Conservation (phyloP, 2,888 invertebrate species). For the Amiota mariae region DNA sequence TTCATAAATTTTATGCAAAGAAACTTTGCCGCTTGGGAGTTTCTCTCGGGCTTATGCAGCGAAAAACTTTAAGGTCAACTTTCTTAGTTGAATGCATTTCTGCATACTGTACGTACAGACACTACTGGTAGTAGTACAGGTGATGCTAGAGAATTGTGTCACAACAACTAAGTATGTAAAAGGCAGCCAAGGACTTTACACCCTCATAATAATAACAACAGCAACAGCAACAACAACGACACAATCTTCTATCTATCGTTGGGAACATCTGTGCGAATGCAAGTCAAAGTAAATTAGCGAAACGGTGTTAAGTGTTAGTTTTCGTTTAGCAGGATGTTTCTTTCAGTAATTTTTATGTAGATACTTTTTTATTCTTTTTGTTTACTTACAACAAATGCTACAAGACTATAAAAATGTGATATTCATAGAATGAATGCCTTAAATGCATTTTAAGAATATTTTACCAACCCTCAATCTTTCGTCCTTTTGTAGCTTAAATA, state of each 20-base stretch:
- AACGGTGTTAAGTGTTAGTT: slow-evolving; percentile 50
- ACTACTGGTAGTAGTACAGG: neutral
- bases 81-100: slow-evolving; percentile 32
- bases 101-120: neutral
- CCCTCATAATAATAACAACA: too few species aligned
- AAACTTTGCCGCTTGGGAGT: neutral
- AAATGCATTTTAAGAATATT: neutral
- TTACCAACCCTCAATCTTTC: neutral
- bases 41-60: slow-evolving; percentile 31
- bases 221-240: neutral
- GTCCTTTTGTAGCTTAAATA: neutral
- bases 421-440: slow-evolving; percentile 38
- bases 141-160: neutral
- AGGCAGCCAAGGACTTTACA: slow-evolving; percentile 5
- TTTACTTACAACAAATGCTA: slow-evolving; percentile 36
- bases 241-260: neutral
- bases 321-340: slow-evolving; percentile 41
- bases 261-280: slow-evolving; percentile 30
- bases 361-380: neutral
- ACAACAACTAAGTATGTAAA: neutral
- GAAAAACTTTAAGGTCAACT: slow-evolving; percentile 52
- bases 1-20: slow-evolving; percentile 11
- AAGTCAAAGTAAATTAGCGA: slow-evolving; percentile 48
- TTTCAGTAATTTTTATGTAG: neutral
- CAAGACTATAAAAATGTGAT: slow-evolving; percentile 16